These are phyloP conservation scores for Beaufortia kweichowensis DNA, from an alignment of 2,113 vertebrate species.

Conservation along the genomic window DNA sequence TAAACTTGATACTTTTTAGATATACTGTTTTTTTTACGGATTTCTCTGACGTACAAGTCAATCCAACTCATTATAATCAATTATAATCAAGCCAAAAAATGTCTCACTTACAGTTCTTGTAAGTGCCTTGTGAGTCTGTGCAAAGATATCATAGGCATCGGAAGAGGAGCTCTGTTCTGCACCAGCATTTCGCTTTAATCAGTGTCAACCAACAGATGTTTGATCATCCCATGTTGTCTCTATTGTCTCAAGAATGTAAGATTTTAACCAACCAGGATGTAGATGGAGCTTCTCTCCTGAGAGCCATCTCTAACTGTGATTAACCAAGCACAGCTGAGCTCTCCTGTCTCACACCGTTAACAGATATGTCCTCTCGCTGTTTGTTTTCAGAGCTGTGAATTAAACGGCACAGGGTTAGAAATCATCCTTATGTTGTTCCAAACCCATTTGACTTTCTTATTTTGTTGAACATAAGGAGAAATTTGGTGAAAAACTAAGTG, in stretches of 20 bases:
- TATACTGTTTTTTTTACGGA: too few species aligned
- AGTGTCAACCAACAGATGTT: constrained; percentile 15
- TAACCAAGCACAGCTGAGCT: constrained; percentile 29
- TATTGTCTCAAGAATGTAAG: background rate
- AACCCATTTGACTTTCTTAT: too few species aligned
- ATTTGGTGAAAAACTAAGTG: too few species aligned
- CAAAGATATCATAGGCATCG: background rate
- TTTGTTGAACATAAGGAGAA: too few species aligned
- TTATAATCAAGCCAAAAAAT: too few species aligned
- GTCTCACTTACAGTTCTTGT: too few species aligned
- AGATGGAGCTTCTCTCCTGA: background rate
- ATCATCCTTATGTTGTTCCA: too few species aligned
- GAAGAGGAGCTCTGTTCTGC: constrained; percentile 1
- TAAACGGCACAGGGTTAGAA: background rate
- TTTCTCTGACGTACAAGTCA: constrained; percentile 50
- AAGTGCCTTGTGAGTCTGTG: constrained; percentile 59
- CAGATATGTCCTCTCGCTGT: background rate
- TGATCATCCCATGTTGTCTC: constrained; percentile 8
- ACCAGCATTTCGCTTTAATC: constrained; percentile 7
- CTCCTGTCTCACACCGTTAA: constrained; percentile 14
- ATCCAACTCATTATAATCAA: too few species aligned
- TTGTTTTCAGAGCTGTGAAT: constrained; percentile 1
- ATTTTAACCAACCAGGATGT: background rate
- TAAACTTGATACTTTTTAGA: constrained; percentile 32
- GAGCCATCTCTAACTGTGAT: constrained; percentile 30